phyloP scores from a whole-genome alignment of 2,113 vertebrate genomes.

The Apodemus sylvaticus region DNA sequence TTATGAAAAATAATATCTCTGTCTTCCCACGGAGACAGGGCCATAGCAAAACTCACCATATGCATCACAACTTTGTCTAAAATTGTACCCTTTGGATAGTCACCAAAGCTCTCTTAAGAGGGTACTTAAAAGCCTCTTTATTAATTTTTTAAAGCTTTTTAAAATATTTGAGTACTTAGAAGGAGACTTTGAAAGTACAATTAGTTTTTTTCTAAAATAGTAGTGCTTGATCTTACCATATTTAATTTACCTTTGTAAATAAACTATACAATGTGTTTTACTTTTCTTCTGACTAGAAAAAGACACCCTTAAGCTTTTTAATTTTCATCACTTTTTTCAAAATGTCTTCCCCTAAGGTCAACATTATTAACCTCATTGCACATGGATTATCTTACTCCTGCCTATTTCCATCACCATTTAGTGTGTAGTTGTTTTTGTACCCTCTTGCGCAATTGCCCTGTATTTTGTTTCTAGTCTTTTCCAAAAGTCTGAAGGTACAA shows the following conservation, averaged over 20 bases:
- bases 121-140: neutral
- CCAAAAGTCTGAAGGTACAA: conserved; percentile 53
- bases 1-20: neutral
- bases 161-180: neutral
- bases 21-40: neutral
- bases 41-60: neutral
- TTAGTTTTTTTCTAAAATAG: neutral
- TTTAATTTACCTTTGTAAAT: neutral
- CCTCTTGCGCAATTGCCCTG: conserved; percentile 17
- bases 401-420: neutral
- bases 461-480: conserved; percentile 49
- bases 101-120: neutral
- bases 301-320: neutral
- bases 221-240: neutral
- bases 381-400: conserved; percentile 5
- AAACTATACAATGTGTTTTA: neutral
- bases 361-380: neutral
- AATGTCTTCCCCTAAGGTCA: neutral
- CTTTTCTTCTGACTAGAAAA: neutral
- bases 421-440: neutral
- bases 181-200: neutral
- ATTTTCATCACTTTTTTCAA: neutral
- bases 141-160: neutral
- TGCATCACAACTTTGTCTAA: neutral
- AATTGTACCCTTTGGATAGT: neutral